Base-by-base conservation (phyloP, 2,888 invertebrate species). In the Cyclophora punctaria region DNA sequence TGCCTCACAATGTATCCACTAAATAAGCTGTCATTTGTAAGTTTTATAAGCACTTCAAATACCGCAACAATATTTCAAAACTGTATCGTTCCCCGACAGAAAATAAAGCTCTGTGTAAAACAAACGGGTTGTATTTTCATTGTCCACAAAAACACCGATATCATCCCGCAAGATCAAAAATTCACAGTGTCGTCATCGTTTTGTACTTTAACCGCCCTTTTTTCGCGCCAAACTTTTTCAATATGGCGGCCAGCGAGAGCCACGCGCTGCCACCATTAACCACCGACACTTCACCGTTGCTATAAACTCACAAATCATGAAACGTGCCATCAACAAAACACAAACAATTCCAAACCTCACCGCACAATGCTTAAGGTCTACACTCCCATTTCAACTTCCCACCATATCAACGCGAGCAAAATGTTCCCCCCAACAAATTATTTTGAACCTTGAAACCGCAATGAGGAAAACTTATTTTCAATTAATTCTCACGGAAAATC, bases 241-340 rank as follows among this genome's bases (percentile, higher is more conserved):
- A 87, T 87, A 87, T 87, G 87, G 86, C 87, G 80, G 66, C 71
- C 73, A 71, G 78, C 78, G 80, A 78, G 82, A 75, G 83, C 83
- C 80, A 78, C 81, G 80, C 85, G 78, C 80, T 79, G 83, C 83
- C 83, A 83, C 87, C 87, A 87, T 86, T 86, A 87, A 85, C 83
- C 85, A 81, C 84, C 84, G 83, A 81, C 86, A 87, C 88, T 87
- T 86, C 87, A 86, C 86, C 85, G 86, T 83, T 76, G 83, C 84
- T 86, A 87, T 87, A 88, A 89, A 88, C 88, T 88, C 87, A 89
- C 89, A 88, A 89, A 89, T 89, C 88, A 88, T 87, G 84, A 85
- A 86, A 86, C 78, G 78, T 80, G 75, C 80, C 75, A 77, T 78
- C 76, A 64, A 53, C 56, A 48, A 52, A 48, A 53, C 55, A 52